A percentile compares a stretch with the other conserved stretches of the same genome.
Evolutionary conservation across 2,888 invertebrate species (phyloP).

Genomic region (Drosophila meridiana): DNA sequence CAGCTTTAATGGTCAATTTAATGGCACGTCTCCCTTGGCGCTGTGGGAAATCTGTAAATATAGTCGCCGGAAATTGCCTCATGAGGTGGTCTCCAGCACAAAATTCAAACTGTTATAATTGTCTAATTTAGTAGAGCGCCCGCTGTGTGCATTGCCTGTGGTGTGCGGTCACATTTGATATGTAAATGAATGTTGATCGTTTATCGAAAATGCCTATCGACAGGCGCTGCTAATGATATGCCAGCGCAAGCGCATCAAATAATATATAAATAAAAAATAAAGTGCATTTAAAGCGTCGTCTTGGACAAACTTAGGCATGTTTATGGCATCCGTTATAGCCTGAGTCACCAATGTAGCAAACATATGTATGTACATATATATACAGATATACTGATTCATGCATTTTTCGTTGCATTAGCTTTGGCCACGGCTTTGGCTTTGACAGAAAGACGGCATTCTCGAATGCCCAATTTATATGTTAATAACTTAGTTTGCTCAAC

Average conservation of each 20-base stretch:
- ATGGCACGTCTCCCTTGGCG: not conserved
- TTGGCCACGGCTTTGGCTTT: conserved; percentile 17
- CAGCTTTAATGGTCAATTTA: conserved; percentile 11
- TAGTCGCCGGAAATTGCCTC: conserved; percentile 17
- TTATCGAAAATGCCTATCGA: conserved; percentile 24
- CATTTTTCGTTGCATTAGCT: conserved; percentile 15
- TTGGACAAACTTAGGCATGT: conserved; percentile 37
- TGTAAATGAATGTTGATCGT: conserved; percentile 29
- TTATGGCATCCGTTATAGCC: conserved; percentile 60
- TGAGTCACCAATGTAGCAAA: conserved; percentile 46
- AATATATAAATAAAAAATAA: conserved; percentile 7
- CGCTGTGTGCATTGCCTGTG: conserved; percentile 35
- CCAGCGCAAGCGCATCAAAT: conserved; percentile 9
- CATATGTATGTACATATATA: too few species aligned
- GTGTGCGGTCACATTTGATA: conserved; percentile 27
- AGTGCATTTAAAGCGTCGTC: conserved; percentile 18
- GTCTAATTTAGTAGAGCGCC: conserved; percentile 16
- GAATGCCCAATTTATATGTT: conserved; percentile 37
- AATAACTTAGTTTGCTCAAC: conserved; percentile 35
- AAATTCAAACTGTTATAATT: conserved; percentile 14
- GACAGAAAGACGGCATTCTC: conserved; percentile 12
- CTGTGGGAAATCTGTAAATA: conserved; percentile 10
- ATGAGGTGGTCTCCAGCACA: conserved; percentile 32
- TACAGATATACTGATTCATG: conserved; percentile 11
- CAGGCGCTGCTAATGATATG: conserved; percentile 34